Percentiles rank a stretch among this genome's conserved stretches.
These are phyloP conservation scores for Lycaena phlaeas DNA, from an alignment of 2,888 invertebrate genomes.

Conservation along the genomic window DNA sequence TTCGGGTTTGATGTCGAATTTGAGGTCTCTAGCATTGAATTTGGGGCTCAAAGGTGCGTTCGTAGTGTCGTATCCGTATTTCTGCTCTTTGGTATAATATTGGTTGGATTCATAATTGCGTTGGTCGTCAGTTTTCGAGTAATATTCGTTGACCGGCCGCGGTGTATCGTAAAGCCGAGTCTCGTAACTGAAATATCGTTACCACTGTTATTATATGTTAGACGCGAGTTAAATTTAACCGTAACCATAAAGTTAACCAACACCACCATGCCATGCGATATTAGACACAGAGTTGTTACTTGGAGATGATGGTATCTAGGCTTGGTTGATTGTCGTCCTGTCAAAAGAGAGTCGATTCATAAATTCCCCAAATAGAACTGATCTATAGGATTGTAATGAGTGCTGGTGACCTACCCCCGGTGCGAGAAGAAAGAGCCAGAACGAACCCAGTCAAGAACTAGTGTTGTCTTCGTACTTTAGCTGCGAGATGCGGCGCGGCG, in stretches of 20 bases:
- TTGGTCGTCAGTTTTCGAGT: constrained; percentile 43
- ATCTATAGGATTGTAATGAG: constrained; percentile 4
- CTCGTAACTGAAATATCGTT: constrained; percentile 59
- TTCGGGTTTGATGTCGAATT: constrained; percentile 56
- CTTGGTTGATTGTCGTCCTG: constrained; percentile 17
- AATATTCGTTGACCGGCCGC: constrained; percentile 49
- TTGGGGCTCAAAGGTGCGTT: constrained; percentile 56
- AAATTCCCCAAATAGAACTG: constrained; percentile 3
- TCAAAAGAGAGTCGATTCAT: constrained; percentile 9
- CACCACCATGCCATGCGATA: constrained; percentile 39
- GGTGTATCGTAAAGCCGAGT: constrained; percentile 70
- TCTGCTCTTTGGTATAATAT: constrained; percentile 44
- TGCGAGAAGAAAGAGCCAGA: constrained; percentile 25
- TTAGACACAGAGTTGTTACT: constrained; percentile 17
- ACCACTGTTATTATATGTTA: constrained; percentile 28
- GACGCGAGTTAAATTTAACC: constrained; percentile 15
- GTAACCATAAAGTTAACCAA: constrained; percentile 24
- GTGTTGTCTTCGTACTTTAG: constrained; percentile 45
- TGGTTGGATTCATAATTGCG: constrained; percentile 34
- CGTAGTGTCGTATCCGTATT: constrained; percentile 47
- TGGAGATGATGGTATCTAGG: constrained; percentile 7
- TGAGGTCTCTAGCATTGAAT: constrained; percentile 64
- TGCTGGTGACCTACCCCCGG: constrained; percentile 24
- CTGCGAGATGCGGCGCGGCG: constrained; percentile 48
- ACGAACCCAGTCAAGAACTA: constrained; percentile 44